Evolutionary conservation across 2,113 vertebrate species (phyloP).

Genomic region (Aegithalos caudatus): DNA sequence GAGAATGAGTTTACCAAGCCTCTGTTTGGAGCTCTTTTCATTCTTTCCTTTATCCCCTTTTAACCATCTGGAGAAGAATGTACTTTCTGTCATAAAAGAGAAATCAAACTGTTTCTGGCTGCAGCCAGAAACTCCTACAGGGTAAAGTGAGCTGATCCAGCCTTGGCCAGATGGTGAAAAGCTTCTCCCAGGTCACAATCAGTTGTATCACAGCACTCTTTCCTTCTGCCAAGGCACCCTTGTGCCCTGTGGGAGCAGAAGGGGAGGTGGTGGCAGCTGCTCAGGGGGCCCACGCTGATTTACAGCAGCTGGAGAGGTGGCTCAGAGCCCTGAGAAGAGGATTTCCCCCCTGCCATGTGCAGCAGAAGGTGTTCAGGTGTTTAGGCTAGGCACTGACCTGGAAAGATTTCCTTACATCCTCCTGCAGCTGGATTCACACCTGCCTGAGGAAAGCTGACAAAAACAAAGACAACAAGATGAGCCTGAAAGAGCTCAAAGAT

Average conservation of each 20-base stretch:
- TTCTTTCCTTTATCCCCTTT: background rate
- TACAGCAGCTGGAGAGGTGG: background rate
- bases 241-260: constrained; percentile 1
- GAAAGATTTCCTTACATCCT: constrained; percentile 77
- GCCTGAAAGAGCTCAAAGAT: constrained; percentile 88
- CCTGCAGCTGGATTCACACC: constrained; percentile 88
- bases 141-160: background rate
- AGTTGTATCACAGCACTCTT: background rate
- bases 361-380: background rate
- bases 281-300: background rate
- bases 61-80: background rate
- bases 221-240: background rate
- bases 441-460: constrained; percentile 94
- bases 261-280: background rate
- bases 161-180: constrained; percentile 25
- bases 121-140: background rate
- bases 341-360: background rate
- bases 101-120: background rate
- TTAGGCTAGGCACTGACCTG: background rate
- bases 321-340: background rate
- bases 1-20: background rate
- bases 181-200: background rate
- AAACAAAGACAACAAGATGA: constrained; percentile 93
- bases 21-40: background rate
- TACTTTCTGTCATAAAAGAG: constrained; percentile 5